A percentile compares a stretch with the other conserved stretches of the same genome.
Evolutionary conservation across 64 coral and sea anemone species (phyloP).

Genomic region (Stichodactyla helianthus): DNA sequence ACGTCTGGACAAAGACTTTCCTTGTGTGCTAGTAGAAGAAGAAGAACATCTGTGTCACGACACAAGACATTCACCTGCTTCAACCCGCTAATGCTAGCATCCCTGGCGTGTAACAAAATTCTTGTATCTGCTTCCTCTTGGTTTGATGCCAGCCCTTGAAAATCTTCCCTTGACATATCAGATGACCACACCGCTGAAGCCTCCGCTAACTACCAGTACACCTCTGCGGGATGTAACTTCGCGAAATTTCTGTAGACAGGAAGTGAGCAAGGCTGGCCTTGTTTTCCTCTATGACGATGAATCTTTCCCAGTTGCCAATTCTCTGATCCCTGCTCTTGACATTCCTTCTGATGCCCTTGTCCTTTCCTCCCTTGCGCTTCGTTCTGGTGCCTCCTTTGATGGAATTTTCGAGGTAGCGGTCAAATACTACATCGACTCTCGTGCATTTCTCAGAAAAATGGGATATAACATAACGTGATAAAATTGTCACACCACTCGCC

Average conservation of each 20-base stretch:
- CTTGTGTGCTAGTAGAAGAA: constrained; percentile 29
- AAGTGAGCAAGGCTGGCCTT: constrained; percentile 23
- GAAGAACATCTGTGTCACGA: constrained; percentile 48
- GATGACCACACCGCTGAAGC: constrained; percentile 38
- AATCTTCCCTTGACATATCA: not conserved
- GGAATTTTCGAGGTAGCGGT: constrained; percentile 8
- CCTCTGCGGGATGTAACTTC: not conserved
- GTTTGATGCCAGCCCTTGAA: constrained; percentile 2
- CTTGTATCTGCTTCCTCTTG: constrained; percentile 60
- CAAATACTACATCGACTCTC: constrained; percentile 10
- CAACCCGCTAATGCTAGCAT: constrained; percentile 37
- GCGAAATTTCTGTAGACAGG: constrained; percentile 12
- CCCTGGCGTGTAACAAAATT: constrained; percentile 32
- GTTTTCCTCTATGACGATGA: constrained; percentile 27
- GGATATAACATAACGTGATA: no score
- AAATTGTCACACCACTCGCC: no score
- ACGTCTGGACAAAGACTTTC: constrained; percentile 19
- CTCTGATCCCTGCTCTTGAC: constrained; percentile 24
- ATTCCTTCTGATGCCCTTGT: not conserved
- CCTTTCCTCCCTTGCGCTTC: not conserved
- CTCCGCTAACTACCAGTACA: constrained; percentile 40
- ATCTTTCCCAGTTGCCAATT: constrained; percentile 38
- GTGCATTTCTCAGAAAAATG: not conserved
- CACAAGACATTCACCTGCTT: constrained; percentile 51
- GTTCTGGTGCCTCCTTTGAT: not conserved